Conservation (phyloP, 2,797 vertebrate species). For the Oreochromis grahami region DNA sequence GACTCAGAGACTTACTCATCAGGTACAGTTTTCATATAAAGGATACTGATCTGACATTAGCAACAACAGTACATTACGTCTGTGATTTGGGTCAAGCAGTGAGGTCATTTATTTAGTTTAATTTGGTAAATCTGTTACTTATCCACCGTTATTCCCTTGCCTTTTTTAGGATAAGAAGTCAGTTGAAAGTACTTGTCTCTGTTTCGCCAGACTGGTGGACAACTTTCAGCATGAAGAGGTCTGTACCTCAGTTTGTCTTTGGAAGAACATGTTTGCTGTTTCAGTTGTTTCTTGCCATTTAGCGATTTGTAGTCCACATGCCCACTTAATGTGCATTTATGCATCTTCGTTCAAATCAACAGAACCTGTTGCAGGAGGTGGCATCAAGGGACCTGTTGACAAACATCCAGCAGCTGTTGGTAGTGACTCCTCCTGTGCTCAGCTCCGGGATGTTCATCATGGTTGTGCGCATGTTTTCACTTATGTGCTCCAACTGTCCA, state of each 20-base stretch:
- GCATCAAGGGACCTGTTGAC: conserved; percentile 96
- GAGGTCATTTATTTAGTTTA: neutral
- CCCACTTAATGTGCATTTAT: neutral
- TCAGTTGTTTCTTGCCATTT: neutral
- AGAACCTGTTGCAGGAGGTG: conserved; percentile 98
- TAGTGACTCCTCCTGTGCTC: conserved; percentile 95
- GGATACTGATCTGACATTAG: neutral
- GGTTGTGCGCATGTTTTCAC: conserved; percentile 99
- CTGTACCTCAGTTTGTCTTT: conserved; percentile 2
- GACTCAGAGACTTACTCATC: conserved; percentile 97
- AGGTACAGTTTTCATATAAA: conserved; percentile 74
- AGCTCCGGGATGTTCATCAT: conserved; percentile 99
- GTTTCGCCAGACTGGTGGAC: conserved; percentile 97
- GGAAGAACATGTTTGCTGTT: neutral
- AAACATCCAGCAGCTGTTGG: conserved; percentile 97
- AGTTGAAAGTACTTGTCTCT: conserved; percentile 99
- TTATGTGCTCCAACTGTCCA: conserved; percentile 99
- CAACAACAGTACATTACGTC: neutral
- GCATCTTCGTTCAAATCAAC: conserved; percentile 13
- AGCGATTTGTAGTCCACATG: neutral
- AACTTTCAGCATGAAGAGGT: conserved; percentile 99
- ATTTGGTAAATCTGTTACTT: neutral
- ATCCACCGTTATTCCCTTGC: neutral
- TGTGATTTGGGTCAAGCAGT: neutral
- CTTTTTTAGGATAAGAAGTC: conserved; percentile 94